A percentile compares a stretch with the other conserved stretches of the same genome.
These are phyloP conservation scores for Drosophila guanche DNA, from an alignment of 1,140 invertebrate species.

Conservation along the genomic window DNA sequence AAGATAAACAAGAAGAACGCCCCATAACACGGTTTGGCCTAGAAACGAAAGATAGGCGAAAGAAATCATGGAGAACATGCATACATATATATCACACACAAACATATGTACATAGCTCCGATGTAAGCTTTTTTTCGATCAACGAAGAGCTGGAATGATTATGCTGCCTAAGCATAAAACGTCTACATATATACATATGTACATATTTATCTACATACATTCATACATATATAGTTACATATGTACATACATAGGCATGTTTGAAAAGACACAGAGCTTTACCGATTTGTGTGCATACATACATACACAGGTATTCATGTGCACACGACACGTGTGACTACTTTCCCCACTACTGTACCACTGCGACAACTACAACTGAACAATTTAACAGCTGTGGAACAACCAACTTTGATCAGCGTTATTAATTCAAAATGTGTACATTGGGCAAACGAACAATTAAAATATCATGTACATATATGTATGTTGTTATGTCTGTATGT, in stretches of 20 bases:
- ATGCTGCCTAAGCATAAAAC: conserved; percentile 47
- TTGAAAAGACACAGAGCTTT: neutral
- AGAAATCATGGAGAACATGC: conserved; percentile 20
- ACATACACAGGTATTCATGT: conserved; percentile 28
- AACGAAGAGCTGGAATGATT: conserved; percentile 44
- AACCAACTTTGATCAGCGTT: conserved; percentile 14
- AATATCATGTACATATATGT: conserved; percentile 3
- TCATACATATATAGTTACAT: neutral
- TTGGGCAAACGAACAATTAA: neutral
- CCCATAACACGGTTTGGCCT: conserved; percentile 41
- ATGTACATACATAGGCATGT: neutral
- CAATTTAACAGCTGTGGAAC: conserved; percentile 14
- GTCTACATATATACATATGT: conserved; percentile 3
- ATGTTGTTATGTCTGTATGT: conserved; percentile 1
- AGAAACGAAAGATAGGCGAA: conserved; percentile 16
- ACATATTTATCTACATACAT: neutral
- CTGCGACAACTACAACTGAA: neutral
- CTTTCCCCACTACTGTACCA: conserved; percentile 58
- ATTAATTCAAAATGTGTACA: conserved; percentile 3
- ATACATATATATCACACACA: neutral
- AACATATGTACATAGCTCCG: neutral
- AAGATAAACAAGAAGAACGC: conserved; percentile 45
- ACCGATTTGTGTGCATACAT: conserved; percentile 1
- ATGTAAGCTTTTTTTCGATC: conserved; percentile 32
- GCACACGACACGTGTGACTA: conserved; percentile 76